A percentile compares a stretch with the other conserved stretches of the same genome.
phyloP scores from a whole-genome alignment of 1,140 invertebrate genomes.

The Drosophila tristis region DNA sequence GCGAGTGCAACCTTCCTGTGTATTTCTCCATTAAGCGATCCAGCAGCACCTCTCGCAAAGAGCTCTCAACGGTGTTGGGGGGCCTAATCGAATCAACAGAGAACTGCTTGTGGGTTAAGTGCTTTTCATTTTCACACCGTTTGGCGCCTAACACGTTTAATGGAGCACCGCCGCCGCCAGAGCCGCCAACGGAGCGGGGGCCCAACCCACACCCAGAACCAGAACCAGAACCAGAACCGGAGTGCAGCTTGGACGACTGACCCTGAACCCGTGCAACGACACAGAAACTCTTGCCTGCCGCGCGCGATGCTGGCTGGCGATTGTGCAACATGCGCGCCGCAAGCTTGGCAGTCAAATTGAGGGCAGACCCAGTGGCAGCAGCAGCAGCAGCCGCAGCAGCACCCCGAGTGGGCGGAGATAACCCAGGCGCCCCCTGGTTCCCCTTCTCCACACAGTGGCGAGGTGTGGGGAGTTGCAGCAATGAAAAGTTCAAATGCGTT shows the following conservation, averaged over 20 bases:
- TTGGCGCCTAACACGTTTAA: slow-evolving; percentile 66
- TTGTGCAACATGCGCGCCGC: slow-evolving; percentile 52
- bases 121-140: slow-evolving; percentile 63
- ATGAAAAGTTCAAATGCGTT: slow-evolving; percentile 75
- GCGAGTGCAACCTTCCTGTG: slow-evolving; percentile 11
- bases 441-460: background rate
- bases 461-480: slow-evolving; percentile 43
- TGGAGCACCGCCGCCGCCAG: slow-evolving; percentile 54
- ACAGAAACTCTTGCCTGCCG: slow-evolving; percentile 52
- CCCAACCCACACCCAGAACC: slow-evolving; percentile 48
- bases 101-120: slow-evolving; percentile 55
- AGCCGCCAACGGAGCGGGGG: slow-evolving; percentile 16
- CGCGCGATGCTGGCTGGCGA: slow-evolving; percentile 39
- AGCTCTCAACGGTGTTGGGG: slow-evolving; percentile 31
- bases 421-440: background rate
- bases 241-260: slow-evolving; percentile 49
- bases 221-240: slow-evolving; percentile 32
- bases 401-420: slow-evolving; percentile 36
- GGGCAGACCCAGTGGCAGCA: slow-evolving; percentile 31
- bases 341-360: slow-evolving; percentile 28
- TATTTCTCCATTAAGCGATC: slow-evolving; percentile 15
- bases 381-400: too few species aligned
- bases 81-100: slow-evolving; percentile 52
- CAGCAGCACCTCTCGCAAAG: slow-evolving; percentile 11
- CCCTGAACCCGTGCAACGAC: slow-evolving; percentile 79